phyloP scores from a whole-genome alignment of 2,888 invertebrate species.

The Apamea crenata region DNA sequence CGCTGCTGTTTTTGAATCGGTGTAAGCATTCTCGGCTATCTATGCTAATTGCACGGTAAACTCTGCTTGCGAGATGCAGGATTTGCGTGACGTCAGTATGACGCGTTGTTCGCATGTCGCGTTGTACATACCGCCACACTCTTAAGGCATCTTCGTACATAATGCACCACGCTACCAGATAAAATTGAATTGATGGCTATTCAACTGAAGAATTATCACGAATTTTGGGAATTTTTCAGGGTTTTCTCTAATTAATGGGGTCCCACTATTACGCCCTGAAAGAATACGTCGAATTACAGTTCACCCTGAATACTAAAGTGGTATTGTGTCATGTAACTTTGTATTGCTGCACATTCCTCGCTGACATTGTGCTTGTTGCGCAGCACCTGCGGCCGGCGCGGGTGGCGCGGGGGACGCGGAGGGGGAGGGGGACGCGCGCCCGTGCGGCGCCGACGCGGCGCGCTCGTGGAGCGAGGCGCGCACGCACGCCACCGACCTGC shows the following conservation, averaged over 20 bases:
- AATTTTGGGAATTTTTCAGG: not conserved
- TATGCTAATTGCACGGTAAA: no score
- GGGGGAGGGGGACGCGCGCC: constrained; percentile 72
- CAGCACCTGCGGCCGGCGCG: constrained; percentile 8
- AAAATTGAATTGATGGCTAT: not conserved
- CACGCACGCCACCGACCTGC: constrained; percentile 83
- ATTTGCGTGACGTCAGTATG: no score
- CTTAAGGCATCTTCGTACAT: not conserved
- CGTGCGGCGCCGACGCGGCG: constrained; percentile 80
- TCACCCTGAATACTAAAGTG: not conserved
- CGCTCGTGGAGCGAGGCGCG: constrained; percentile 85
- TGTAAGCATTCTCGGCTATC: not conserved
- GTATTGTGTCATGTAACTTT: not conserved
- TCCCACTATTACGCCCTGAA: not conserved
- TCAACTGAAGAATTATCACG: not conserved
- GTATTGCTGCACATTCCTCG: not conserved
- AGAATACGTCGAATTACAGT: not conserved
- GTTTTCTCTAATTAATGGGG: not conserved
- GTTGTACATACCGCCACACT: no score
- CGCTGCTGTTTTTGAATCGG: no score
- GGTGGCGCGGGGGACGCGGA: constrained; percentile 43
- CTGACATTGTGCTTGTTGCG: not conserved
- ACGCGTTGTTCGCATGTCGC: no score
- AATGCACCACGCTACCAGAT: not conserved
- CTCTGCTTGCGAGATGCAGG: no score